Evolutionary conservation across 2,113 vertebrate species (phyloP), one percentile per base, ranked within the genome.

Genomic region (Nothoprocta pentlandii): DNA sequence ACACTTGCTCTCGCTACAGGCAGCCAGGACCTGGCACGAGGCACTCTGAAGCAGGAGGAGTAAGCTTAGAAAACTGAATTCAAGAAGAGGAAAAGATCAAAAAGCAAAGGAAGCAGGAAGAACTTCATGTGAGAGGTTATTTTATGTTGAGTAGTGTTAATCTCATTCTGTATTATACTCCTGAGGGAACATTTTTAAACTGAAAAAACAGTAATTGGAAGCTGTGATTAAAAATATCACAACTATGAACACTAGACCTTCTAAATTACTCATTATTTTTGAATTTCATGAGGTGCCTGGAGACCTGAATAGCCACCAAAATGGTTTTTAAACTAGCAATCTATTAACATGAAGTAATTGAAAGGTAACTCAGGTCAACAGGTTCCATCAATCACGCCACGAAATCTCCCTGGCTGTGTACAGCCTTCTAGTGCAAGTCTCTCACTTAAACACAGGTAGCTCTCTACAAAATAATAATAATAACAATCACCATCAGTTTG

Each of bases 201-300:
- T 49, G 17, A 93, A 90, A 68, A 90, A 68, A 51, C 25, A 88
- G 68, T 53, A 61, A 53, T 7, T 77, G 23, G 39, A 66, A 71
- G 7, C 12, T 63, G n/a, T 10, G n/a, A 58, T 74, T 46, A 78
- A 85, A 93, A 90, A 39, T 53, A 56, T 9, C 16, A 44, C 8
- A 70, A 8, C 7, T 73, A 49, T 30, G 71, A 76, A 62, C 6
- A 10, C 2, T 46, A 44, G 7, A 53, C 32, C 70, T 92, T 61
- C 13, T 36, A 77, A 67, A 62, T 2, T 3, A 9, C 42, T 28
- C 51, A 4, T 14, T 85, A 4, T 14, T 85, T 92, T 64, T 44
- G 22, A 76, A 66, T 58, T 62, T 83, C 77, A 74, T 53, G 46
- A 74, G 15, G 12, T 21, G 73, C 17, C 10, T 8, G 0, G 0